These are phyloP conservation scores for Megaustenia siamemsis DNA, from an alignment of 2,888 invertebrate genomes.

Conservation along the genomic window DNA sequence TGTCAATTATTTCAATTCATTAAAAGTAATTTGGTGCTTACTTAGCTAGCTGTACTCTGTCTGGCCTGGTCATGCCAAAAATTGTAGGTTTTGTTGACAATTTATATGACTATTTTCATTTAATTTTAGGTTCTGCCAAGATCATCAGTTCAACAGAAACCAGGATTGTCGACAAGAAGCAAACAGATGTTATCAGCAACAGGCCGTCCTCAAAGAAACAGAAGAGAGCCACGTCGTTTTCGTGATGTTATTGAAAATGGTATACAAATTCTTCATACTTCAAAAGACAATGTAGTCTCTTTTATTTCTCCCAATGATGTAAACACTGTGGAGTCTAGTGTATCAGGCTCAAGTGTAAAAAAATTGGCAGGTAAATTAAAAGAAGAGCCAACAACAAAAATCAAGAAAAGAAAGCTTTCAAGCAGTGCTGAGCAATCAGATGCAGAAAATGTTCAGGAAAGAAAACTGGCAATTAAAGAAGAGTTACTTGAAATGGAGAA, in stretches of 20 bases:
- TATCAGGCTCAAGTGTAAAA: neutral
- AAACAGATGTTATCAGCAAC: neutral
- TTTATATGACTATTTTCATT: too few species aligned
- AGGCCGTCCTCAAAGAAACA: constrained; percentile 37
- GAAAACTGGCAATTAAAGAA: constrained; percentile 49
- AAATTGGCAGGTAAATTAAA: constrained; percentile 17
- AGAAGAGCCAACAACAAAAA: constrained; percentile 14
- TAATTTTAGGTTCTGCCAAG: too few species aligned
- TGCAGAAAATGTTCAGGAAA: constrained; percentile 18
- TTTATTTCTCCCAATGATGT: constrained; percentile 37
- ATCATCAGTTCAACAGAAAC: neutral
- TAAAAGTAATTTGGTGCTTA: too few species aligned
- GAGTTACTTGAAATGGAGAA: constrained; percentile 48
- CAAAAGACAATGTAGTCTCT: constrained; percentile 39
- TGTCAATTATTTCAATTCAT: too few species aligned
- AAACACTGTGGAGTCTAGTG: neutral
- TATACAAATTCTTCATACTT: constrained; percentile 38
- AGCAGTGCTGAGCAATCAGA: constrained; percentile 3
- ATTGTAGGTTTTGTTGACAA: too few species aligned
- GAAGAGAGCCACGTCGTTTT: constrained; percentile 45
- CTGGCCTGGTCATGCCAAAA: too few species aligned
- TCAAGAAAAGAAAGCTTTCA: constrained; percentile 42
- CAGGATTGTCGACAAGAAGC: neutral
- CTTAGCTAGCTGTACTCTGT: too few species aligned
- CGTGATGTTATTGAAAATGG: constrained; percentile 46